Evolutionary conservation across 2,888 invertebrate genomes (phyloP), one percentile per base, ranked within the genome.

Genomic region (Andrena marginata): DNA sequence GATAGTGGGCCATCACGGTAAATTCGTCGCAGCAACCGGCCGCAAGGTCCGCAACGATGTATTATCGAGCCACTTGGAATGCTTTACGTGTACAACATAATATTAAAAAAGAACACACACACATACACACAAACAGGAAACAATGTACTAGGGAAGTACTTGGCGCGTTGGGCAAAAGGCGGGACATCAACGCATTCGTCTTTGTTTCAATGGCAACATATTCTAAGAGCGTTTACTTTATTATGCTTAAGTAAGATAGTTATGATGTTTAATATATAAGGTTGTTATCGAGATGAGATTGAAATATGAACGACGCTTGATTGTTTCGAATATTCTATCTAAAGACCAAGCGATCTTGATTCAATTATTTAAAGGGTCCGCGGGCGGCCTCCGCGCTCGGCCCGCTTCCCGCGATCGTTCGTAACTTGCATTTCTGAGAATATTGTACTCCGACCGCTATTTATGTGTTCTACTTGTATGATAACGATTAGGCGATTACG

Each of bases 391-490:
- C 8, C 8, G 2, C 70, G 81, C 82, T 82, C 76, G 54, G 56
- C 63, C 42, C 77, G 78, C 23, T 89, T 89, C 84, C 49, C 31
- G 82, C 33, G 64, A 76, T 62, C 88, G 82, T 87, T 91, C 31
- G 26, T 56, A 26, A 23, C 26, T 56, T 56, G 88, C 91, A 89
- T 91, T 92, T 91, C 88, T 91, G 89, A 90, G 91, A 56, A 54
- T 54, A 90, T 89, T 89, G 89, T 93, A 92, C 92, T 93, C 92
- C 90, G 87, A 91, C 90, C 87, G 91, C 89, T 89, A 91, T 90
- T 91, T 91, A 90, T 89, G 82, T 90, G 90, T 93, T 92, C 89
- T 85, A 92, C 89, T 92, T 94, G 93, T 93, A 93, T 91, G 85
- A 93, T 91, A 89, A 87, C 88, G 90, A 56, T 10, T 56, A 56